Conservation (phyloP, 2,797 vertebrate species). For the Pipistrellus pygmaeus region DNA sequence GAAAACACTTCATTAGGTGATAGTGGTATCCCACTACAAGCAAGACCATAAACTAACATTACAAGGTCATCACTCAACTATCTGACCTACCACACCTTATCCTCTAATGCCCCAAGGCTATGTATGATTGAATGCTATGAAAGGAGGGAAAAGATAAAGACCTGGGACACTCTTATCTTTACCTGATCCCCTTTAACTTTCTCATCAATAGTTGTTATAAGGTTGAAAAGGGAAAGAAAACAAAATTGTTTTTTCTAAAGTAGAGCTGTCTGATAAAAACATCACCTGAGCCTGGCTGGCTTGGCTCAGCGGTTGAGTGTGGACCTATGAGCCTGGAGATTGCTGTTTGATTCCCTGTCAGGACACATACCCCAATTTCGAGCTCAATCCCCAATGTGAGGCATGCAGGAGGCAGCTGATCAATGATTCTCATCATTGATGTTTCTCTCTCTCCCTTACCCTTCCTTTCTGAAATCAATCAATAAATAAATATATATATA, state of each 20-base stretch:
- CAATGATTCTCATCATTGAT: neutral
- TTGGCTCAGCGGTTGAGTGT: neutral
- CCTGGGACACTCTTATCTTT: neutral
- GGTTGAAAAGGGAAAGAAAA: neutral
- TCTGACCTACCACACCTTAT: constrained; percentile 63
- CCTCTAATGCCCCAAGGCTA: constrained; percentile 57
- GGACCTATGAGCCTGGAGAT: neutral
- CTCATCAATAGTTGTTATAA: neutral
- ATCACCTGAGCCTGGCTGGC: neutral
- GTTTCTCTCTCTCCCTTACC: neutral
- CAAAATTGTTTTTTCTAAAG: constrained; percentile 58
- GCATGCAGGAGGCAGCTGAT: neutral
- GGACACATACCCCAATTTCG: neutral
- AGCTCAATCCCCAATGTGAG: neutral
- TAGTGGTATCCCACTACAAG: neutral
- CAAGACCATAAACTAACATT: constrained; percentile 6
- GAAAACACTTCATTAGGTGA: neutral
- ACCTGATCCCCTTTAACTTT: neutral
- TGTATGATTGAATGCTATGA: neutral
- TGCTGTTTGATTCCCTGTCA: neutral
- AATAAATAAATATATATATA: constrained; percentile 4
- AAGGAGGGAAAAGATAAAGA: neutral
- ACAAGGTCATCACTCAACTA: constrained; percentile 69
- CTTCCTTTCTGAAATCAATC: neutral
- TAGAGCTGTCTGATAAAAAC: constrained; percentile 11